These are phyloP conservation scores for Ylistrum balloti DNA, from an alignment of 1,140 invertebrate genomes.

Conservation along the genomic window DNA sequence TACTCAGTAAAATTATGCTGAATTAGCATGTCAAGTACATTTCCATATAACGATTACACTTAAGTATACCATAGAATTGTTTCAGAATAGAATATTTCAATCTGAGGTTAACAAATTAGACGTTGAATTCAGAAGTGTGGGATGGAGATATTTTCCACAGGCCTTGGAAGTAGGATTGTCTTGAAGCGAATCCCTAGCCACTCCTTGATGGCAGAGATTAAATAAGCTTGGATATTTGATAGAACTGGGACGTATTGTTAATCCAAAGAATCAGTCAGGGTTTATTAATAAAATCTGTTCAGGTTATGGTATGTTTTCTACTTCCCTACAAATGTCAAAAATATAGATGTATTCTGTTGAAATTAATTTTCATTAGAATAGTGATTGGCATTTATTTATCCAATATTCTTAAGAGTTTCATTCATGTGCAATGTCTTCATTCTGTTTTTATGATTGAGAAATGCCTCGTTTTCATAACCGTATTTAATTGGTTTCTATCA, in stretches of 20 bases:
- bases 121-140: too few species aligned
- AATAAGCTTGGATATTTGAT: not conserved
- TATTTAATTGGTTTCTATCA: not conserved
- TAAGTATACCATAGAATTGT: too few species aligned
- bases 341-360: not conserved
- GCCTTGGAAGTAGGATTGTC: not conserved
- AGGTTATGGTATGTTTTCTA: not conserved
- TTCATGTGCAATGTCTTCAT: not conserved
- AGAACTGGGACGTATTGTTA: not conserved
- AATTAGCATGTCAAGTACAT: too few species aligned
- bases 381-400: too few species aligned
- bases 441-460: not conserved
- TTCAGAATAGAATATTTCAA: too few species aligned
- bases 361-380: not conserved
- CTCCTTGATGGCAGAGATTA: not conserved
- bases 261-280: not conserved
- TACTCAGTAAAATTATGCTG: too few species aligned
- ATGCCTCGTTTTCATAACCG: slow-evolving; percentile 25
- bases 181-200: not conserved
- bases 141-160: not conserved
- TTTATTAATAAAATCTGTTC: not conserved
- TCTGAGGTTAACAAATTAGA: too few species aligned
- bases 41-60: too few species aligned
- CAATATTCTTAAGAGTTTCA: not conserved
- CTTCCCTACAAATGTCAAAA: not conserved